Conservation (phyloP, 2,113 vertebrate genomes). For the Theristicus caerulescens region DNA sequence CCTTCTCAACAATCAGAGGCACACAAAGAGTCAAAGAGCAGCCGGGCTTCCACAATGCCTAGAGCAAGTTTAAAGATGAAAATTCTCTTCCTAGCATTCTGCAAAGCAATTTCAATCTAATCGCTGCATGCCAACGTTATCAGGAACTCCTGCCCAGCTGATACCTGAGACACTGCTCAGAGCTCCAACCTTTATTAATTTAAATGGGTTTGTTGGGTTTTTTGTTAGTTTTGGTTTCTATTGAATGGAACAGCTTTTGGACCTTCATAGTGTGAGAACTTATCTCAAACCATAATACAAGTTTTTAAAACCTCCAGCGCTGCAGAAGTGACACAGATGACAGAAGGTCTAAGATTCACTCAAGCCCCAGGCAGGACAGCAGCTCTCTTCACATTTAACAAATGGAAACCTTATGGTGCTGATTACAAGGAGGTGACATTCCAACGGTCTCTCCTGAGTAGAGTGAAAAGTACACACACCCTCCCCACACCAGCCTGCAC, state of each 20-base stretch:
- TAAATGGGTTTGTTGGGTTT: fast-evolving
- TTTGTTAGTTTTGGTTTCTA: neutral
- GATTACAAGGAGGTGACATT: fast-evolving
- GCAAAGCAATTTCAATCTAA: neutral
- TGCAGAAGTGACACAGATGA: neutral
- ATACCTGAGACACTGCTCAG: neutral
- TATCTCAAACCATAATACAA: neutral
- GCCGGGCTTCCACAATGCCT: neutral
- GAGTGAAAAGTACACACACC: neutral
- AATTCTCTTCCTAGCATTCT: neutral
- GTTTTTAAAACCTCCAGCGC: neutral
- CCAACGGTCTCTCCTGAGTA: neutral
- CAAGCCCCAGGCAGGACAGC: neutral
- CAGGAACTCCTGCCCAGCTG: neutral
- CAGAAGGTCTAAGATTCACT: neutral
- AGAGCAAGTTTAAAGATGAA: neutral
- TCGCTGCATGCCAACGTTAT: neutral
- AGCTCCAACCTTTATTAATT: neutral
- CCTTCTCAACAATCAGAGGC: neutral
- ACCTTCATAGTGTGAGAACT: neutral
- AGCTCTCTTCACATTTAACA: neutral
- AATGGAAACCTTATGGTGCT: neutral
- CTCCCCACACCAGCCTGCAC: neutral
- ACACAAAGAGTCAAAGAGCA: neutral
- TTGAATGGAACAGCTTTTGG: neutral